Conservation (phyloP, 35 echinoderm and acorn worm species). For the Lytechinus pictus region DNA sequence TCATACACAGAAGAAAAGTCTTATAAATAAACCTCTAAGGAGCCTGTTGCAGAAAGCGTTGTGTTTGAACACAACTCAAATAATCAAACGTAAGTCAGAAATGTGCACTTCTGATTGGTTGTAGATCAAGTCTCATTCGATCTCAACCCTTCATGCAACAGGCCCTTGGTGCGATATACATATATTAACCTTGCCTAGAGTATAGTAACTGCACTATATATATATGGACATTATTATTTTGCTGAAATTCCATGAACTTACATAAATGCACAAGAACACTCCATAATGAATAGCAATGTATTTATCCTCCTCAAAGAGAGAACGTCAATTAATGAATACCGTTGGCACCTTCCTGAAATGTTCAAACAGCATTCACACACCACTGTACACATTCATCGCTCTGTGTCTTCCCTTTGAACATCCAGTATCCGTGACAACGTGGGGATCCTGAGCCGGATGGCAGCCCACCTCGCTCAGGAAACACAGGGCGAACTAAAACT, state of each 20-base stretch:
- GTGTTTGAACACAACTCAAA: no score
- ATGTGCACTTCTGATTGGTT: no score
- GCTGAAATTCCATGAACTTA: background rate
- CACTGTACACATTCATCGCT: background rate
- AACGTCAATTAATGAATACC: background rate
- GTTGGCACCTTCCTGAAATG: background rate
- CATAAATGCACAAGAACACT: background rate
- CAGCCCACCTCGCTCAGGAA: background rate
- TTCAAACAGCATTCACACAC: background rate
- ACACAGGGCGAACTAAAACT: background rate
- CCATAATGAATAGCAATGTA: background rate
- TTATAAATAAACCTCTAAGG: background rate
- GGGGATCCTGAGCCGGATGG: background rate
- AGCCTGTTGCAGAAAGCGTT: background rate
- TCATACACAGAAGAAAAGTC: background rate
- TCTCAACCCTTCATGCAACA: no score
- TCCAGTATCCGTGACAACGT: background rate
- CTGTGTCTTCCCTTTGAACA: background rate
- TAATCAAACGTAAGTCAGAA: no score
- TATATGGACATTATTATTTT: background rate
- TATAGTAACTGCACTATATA: no score
- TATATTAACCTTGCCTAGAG: no score
- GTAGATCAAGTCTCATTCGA: no score
- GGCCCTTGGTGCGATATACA: no score
- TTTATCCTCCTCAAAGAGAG: background rate